These are phyloP conservation scores for Parapristionchus giblindavisi DNA, from an alignment of 2,888 invertebrate species.

Conservation along the genomic window DNA sequence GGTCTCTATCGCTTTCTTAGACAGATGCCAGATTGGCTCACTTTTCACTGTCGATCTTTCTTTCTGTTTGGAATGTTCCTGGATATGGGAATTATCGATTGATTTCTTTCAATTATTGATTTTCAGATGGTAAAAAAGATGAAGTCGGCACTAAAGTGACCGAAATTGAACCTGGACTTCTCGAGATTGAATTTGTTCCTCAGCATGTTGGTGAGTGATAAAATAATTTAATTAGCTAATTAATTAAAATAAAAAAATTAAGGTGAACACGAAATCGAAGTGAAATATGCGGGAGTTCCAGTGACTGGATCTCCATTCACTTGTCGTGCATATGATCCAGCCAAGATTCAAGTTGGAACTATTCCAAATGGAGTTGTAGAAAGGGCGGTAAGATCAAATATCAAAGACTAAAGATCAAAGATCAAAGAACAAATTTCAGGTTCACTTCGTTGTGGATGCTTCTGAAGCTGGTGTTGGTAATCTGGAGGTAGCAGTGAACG, in stretches of 20 bases:
- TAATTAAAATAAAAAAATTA: background rate
- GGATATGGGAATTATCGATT: background rate
- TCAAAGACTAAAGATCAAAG: too few relatives aligned
- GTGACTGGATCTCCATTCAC: constrained; percentile 93
- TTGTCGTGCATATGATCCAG: constrained; percentile 88
- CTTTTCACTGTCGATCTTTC: background rate
- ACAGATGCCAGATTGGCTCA: background rate
- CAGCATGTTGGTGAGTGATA: constrained; percentile 78
- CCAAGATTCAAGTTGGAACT: constrained; percentile 79
- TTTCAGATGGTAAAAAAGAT: constrained; percentile 58
- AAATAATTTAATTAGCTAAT: background rate
- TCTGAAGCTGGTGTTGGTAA: constrained; percentile 98
- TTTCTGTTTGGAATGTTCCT: background rate
- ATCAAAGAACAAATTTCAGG: background rate
- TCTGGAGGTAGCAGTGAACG: constrained; percentile 96
- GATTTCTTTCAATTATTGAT: background rate
- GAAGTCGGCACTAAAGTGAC: constrained; percentile 54
- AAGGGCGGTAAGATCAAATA: constrained; percentile 84
- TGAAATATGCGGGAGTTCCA: constrained; percentile 69
- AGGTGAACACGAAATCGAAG: constrained; percentile 77
- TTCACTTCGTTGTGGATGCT: constrained; percentile 79
- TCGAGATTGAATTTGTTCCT: constrained; percentile 84
- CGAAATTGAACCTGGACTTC: constrained; percentile 59
- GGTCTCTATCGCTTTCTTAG: constrained; percentile 23
- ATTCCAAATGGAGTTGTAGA: constrained; percentile 86